A percentile compares a stretch with the other conserved stretches of the same genome.
Evolutionary conservation across 2,113 vertebrate genomes (phyloP).

Genomic region (Pachyramphus minor): DNA sequence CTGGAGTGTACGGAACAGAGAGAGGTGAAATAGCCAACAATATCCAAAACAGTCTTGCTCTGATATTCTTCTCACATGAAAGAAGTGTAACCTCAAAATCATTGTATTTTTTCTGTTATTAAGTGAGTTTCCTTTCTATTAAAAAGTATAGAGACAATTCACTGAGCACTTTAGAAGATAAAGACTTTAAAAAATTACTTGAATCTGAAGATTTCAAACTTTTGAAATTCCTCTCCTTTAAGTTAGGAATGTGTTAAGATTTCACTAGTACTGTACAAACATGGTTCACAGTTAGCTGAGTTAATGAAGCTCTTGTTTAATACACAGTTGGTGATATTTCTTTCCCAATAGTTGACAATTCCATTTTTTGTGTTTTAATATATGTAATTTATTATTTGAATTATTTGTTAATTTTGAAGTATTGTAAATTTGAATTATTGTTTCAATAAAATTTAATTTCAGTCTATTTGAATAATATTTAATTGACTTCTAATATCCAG

Average conservation of each 20-base stretch:
- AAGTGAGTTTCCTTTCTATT: background rate
- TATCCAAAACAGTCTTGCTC: rapidly evolving
- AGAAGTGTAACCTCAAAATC: background rate
- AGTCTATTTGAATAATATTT: background rate
- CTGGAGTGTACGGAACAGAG: background rate
- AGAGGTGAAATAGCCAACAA: background rate
- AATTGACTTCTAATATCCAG: background rate
- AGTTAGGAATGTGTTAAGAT: background rate
- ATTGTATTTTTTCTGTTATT: background rate
- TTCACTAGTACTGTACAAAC: background rate
- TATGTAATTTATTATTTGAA: no score
- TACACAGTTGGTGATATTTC: background rate
- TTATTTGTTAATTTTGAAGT: no score
- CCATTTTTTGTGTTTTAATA: background rate
- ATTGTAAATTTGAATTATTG: no score
- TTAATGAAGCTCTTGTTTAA: background rate
- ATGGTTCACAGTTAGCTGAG: background rate
- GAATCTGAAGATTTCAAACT: background rate
- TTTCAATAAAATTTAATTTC: background rate
- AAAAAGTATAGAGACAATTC: background rate
- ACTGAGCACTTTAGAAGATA: background rate
- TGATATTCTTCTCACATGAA: background rate
- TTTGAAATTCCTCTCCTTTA: background rate
- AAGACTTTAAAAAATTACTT: background rate
- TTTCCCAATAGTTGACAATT: background rate